Evolutionary conservation across 2,113 vertebrate genomes (phyloP).

Genomic region (Peromyscus maniculatus): DNA sequence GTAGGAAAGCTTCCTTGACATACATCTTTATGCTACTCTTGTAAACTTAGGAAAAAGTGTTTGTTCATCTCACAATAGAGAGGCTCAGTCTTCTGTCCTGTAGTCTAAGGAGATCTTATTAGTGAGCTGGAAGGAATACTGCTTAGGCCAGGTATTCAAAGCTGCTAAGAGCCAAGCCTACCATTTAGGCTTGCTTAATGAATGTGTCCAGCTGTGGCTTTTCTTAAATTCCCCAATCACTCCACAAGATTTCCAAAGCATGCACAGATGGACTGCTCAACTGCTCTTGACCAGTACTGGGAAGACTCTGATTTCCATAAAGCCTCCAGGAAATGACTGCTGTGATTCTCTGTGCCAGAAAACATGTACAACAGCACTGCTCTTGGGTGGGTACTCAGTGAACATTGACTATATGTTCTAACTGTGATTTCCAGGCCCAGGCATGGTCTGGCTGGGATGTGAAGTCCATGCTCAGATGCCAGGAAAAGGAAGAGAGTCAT

Average conservation of each 20-base stretch:
- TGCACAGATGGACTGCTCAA: not conserved
- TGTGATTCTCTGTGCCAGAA: not conserved
- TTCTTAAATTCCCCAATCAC: not conserved
- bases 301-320: not conserved
- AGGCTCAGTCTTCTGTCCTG: not conserved
- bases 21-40: not conserved
- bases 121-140: slow-evolving; percentile 12
- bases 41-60: not conserved
- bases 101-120: not conserved
- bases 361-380: not conserved
- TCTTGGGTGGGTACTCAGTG: not conserved
- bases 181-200: not conserved
- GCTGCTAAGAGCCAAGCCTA: not conserved
- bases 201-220: not conserved
- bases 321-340: slow-evolving; percentile 6
- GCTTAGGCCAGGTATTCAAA: slow-evolving; percentile 17
- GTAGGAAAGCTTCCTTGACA: not conserved
- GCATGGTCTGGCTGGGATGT: not conserved
- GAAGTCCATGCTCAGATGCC: not conserved
- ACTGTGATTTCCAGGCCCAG: not conserved
- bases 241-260: not conserved
- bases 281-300: not conserved
- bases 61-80: not conserved
- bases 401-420: not conserved
- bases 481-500: not conserved